Conservation (phyloP, 2,113 vertebrate genomes). For the Uria lomvia region DNA sequence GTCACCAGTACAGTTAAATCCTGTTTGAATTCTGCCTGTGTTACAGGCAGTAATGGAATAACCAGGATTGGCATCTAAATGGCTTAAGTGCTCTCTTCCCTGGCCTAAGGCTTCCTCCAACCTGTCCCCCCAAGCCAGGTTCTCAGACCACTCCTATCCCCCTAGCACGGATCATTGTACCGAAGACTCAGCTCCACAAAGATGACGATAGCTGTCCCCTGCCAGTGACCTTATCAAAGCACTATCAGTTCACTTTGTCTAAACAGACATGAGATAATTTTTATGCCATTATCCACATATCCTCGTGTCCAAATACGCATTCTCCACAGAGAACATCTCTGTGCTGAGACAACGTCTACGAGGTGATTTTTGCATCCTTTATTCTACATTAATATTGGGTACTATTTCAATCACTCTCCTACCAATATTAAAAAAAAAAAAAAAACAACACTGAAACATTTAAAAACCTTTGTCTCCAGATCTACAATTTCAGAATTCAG, state of each 20-base stretch:
- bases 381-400: not conserved
- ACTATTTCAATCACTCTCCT: not conserved
- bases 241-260: not conserved
- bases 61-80: not conserved
- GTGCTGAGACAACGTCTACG: not conserved
- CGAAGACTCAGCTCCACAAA: not conserved
- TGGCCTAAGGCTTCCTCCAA: not conserved
- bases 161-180: fast-evolving
- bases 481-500: not conserved
- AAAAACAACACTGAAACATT: not conserved
- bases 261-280: not conserved
- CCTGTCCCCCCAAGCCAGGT: not conserved
- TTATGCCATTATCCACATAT: not conserved
- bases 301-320: fast-evolving
- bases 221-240: not conserved
- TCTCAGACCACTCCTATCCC: not conserved
- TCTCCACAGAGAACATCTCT: not conserved
- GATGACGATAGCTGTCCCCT: not conserved
- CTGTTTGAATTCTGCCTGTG: too few species aligned
- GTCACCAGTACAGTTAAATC: not conserved
- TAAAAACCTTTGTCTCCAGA: not conserved
- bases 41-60: not conserved
- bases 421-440: not conserved
- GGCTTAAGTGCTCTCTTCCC: not conserved
- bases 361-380: not conserved